Base-by-base conservation (phyloP, 2,797 vertebrate species). In the Melanogrammus aeglefinus region DNA sequence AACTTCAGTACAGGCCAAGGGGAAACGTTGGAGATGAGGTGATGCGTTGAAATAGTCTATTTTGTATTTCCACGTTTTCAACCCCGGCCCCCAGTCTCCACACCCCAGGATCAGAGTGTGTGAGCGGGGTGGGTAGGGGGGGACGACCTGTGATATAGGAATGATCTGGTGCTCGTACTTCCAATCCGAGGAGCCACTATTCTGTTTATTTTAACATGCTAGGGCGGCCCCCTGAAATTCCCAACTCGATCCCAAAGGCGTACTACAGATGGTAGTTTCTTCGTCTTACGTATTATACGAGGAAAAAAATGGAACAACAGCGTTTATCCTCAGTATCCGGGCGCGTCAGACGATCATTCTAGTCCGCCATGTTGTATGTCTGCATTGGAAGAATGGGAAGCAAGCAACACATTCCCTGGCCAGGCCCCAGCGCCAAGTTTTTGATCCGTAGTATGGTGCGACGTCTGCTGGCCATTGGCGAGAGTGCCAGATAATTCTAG, bases 321-420 rank as follows among this genome's bases (percentile, higher is more conserved):
- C 41, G 83, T 80, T 78, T 89, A 90, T 92, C 89, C 85, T 86
- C 88, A 91, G 92, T 93, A 91, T 94, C 94, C 93, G 93, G 92
- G 91, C 93, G 91, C 90, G 90, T 93, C 92, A 88, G 91, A 88
- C 85, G 90, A 88, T 91, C 87, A 79, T 91, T 91, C 92, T 95
- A 95, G 86, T 94, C 94, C 94, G 94, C 94, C 94, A 95, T 95
- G 93, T 95, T 94, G 94, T 94, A 92, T 92, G 91, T 94, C 90
- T 90, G 91, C 88, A 90, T 84, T 87, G 93, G 94, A 94, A 94
- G 93, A 94, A 92, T 93, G 93, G 93, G 91, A 94, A 93, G 57
- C 21, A 90, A 92, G 79, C 88, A 81, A 88, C 81, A 84, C 85
- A 92, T 93, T 94, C 93, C 92, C 91, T 92, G 89, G 86, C 89